A percentile compares a stretch with the other conserved stretches of the same genome.
Evolutionary conservation across 2,888 invertebrate genomes (phyloP).

Genomic region (Drymonia ruficornis): DNA sequence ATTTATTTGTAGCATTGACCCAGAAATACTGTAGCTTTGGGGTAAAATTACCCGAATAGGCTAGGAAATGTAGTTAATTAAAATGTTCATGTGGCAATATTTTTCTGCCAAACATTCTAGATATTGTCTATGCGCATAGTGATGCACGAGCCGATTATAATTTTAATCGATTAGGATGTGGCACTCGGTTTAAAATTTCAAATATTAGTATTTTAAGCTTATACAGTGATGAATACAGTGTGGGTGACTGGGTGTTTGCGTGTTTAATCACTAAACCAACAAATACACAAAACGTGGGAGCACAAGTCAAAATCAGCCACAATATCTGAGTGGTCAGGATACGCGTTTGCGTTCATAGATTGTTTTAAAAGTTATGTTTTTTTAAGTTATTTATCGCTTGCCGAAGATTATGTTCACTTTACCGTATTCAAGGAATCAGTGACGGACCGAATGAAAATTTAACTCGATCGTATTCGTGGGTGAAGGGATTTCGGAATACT

Average conservation of each 20-base stretch:
- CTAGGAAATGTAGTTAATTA: not conserved
- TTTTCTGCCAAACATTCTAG: slow-evolving; percentile 4
- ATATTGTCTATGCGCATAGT: not conserved
- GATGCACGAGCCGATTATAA: not conserved
- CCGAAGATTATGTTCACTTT: not conserved
- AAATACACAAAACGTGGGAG: no score
- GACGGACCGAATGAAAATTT: not conserved
- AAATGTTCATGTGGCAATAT: slow-evolving; percentile 13
- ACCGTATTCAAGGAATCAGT: not conserved
- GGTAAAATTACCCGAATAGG: no score
- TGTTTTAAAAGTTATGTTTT: not conserved
- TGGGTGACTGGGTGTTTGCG: no score
- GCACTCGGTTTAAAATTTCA: not conserved
- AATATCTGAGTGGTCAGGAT: no score
- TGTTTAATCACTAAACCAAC: no score
- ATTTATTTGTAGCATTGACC: no score
- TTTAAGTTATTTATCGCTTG: not conserved
- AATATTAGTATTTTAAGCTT: no score
- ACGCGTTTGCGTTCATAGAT: no score
- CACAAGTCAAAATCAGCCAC: no score
- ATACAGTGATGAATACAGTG: no score
- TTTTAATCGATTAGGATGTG: not conserved
- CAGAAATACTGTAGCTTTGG: no score
- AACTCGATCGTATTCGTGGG: not conserved
- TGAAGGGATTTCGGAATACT: not conserved